Base-by-base conservation (phyloP, 2,888 invertebrate genomes). In the Strigamia transsilvanica region DNA sequence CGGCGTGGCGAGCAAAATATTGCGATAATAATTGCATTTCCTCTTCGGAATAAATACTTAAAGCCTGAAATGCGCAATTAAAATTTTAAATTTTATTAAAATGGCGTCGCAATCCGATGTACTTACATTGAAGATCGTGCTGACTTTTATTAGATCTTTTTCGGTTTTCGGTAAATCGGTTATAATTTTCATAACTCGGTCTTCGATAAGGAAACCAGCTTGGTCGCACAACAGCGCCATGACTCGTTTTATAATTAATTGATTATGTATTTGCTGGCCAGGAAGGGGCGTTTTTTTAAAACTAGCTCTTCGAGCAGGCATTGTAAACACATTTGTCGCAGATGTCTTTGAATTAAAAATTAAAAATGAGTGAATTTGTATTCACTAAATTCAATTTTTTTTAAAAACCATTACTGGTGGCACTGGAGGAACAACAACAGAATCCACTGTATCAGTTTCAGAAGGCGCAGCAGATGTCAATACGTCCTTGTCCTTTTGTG, bases 171-270 rank as follows among this genome's bases (percentile, higher is more conserved):
- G 38, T 13, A 79, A 38, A 21, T 21, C 15, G 27, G 34, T 38
- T n/a, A 79, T 32, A 21, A 79, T 32, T 34, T 38, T 27, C 13
- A 34, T 15, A 1, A 79, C 38, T 12, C 79, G 79, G 12, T 79
- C 79, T 79, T 79, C 79, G 12, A 79, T 32, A 12, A 79, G 38
- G 23, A 79, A 79, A 10, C 79, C 79, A 32, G 32, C 38, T 38
- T 79, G 32, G 34, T 79, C 79, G n/a, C 79, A 79, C 10, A 79
- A 10, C 9, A 79, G 38, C 32, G 7, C 0, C 79, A 79, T 21
- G 5, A 79, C 9, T 12, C 73, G 73, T 73, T 18, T 23, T 46
- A 46, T 12, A 46, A 46, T n/a, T 46, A 12, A 46, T 13, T 46
- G 46, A 12, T 12, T 4, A 5, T 15, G 12, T 0, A 1, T 15